A percentile compares a stretch with the other conserved stretches of the same genome.
Evolutionary conservation across 2,888 invertebrate genomes (phyloP).

Genomic region (Diarsia dahlii): DNA sequence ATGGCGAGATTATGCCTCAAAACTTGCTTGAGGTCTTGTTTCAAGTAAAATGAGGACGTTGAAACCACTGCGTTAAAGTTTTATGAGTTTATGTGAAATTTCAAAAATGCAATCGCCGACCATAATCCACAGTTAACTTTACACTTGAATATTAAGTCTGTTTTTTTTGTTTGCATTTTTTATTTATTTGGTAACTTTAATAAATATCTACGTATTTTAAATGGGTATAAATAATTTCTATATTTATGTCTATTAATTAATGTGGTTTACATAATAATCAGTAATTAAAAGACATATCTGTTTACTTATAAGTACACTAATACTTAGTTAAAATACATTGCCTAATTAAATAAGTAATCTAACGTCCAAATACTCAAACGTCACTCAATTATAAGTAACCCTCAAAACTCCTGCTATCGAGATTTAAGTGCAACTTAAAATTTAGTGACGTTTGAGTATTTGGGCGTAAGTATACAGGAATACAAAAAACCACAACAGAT

Average conservation of each 20-base stretch:
- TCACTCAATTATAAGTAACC: too few relatives aligned
- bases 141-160: not conserved
- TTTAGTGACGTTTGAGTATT: too few relatives aligned
- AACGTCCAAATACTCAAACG: too few relatives aligned
- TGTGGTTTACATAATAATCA: not conserved
- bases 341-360: too few relatives aligned
- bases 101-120: not conserved
- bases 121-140: not conserved
- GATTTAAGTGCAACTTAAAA: too few relatives aligned
- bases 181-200: not conserved
- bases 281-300: not conserved
- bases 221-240: not conserved
- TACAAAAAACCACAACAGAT: too few relatives aligned
- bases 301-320: not conserved
- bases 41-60: conserved; percentile 29
- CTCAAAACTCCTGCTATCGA: too few relatives aligned
- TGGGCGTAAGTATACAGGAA: too few relatives aligned
- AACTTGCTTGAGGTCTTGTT: conserved; percentile 51
- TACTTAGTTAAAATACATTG: not conserved
- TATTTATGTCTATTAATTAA: not conserved
- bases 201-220: not conserved
- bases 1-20: conserved; percentile 46
- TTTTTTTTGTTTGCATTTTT: too few relatives aligned
- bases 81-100: conserved; percentile 2
- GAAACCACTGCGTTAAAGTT: conserved; percentile 9